Evolutionary conservation across 2,888 invertebrate species (phyloP), one percentile per base, ranked within the genome.

Genomic region (Hecatera dysodea): DNA sequence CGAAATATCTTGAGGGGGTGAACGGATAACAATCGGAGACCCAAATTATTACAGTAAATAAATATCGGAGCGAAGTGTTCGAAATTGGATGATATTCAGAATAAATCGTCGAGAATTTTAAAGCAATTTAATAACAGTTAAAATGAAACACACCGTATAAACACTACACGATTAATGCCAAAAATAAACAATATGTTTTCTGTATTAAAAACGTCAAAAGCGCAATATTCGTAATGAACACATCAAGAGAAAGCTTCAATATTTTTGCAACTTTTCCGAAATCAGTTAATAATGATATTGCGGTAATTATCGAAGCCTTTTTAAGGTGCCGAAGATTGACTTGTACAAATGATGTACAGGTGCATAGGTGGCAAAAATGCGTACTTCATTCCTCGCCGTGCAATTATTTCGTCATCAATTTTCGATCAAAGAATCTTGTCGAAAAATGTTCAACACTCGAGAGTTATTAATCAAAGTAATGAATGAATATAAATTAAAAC

Each of bases 351-450:
- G 89, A 90, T 84, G 82, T 68, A 68, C 80, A 84, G 85, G 89
- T 86, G 87, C 90, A 90, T 87, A 90, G 89, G 90, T 91, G 89
- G 88, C 86, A 82, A 84, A 86, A 87, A 86, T 85, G 86, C 82
- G 78, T 78, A 70, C 78, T 84, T 82, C 84, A 85, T 86, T 88
- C 83, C 78, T 76, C 78, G 84, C 84, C 83, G 72, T 86, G 86
- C 89, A 92, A 93, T 93, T 93, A 93, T 91, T 88, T 87, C 66
- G 67, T 86, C 90, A 93, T 93, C 90, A 92, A 91, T 91, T 90
- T 90, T 90, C 90, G 87, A 91, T 90, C 90, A 89, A 87, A 89
- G 78, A 82, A 85, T 80, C 78, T 79, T 81, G 86, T 85, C 85
- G 83, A 87, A 86, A 85, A 81, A 68, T 78, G 80, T 82, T 71